Percentiles rank a stretch among this genome's conserved stretches.
Evolutionary conservation across 1,140 invertebrate species (phyloP).

Genomic region (Tetramorium alpestre): DNA sequence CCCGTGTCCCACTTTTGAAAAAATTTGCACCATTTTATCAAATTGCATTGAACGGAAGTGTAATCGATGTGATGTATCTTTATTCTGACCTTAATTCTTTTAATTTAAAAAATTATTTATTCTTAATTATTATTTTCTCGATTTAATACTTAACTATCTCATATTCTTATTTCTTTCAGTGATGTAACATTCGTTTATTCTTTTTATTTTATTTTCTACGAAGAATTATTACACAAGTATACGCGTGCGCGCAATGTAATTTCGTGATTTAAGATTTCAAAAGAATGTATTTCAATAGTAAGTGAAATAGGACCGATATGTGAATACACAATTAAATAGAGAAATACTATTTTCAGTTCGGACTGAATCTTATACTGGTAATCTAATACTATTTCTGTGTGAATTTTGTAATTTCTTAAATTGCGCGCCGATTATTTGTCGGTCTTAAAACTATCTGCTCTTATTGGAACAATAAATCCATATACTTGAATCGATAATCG

Average conservation of each 20-base stretch:
- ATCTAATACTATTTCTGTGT: no score
- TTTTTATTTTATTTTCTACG: neutral
- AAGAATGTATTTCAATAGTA: neutral
- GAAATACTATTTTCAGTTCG: no score
- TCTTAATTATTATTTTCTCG: neutral
- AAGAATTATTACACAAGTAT: neutral
- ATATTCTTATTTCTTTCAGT: constrained; percentile 7
- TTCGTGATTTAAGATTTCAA: neutral
- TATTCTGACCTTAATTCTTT: neutral
- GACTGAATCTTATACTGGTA: no score
- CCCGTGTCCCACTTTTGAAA: neutral
- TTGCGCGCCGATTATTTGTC: no score
- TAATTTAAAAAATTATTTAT: neutral
- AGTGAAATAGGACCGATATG: no score
- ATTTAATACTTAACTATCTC: neutral
- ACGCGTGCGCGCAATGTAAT: neutral
- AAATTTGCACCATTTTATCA: neutral
- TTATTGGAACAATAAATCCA: no score
- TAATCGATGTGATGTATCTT: neutral
- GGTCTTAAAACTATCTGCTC: no score
- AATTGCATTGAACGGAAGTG: neutral
- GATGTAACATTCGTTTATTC: neutral
- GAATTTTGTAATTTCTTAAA: no score
- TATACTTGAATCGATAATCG: no score
- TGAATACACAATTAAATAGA: no score